Conservation (phyloP, 2,888 invertebrate species). For the Drosophila monieri region DNA sequence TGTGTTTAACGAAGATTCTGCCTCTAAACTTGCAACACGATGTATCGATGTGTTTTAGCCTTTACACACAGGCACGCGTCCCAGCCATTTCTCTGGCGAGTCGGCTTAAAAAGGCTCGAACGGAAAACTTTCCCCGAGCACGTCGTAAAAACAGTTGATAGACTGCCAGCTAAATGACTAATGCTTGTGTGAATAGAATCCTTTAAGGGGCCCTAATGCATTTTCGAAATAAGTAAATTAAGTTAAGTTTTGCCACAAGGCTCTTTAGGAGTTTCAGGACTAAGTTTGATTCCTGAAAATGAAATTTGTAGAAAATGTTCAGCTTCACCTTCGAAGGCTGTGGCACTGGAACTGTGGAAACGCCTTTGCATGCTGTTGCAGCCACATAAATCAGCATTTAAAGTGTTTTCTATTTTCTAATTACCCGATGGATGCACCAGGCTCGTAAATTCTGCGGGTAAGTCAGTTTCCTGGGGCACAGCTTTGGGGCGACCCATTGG, state of each 20-base stretch:
- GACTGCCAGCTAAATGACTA: conserved; percentile 30
- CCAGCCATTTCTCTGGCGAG: conserved; percentile 6
- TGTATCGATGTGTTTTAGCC: not conserved
- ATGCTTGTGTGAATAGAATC: conserved; percentile 7
- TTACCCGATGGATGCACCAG: conserved; percentile 64
- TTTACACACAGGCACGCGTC: conserved; percentile 5
- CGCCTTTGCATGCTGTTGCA: conserved; percentile 14
- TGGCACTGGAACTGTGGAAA: not conserved
- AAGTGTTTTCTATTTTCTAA: conserved; percentile 63
- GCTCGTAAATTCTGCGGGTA: conserved; percentile 61
- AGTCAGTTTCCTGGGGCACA: conserved; percentile 29
- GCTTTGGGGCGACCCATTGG: conserved; percentile 37
- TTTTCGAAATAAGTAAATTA: not conserved
- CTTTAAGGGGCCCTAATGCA: not conserved
- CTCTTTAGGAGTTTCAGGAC: not conserved
- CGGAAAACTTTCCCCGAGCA: conserved; percentile 2
- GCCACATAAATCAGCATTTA: conserved; percentile 64
- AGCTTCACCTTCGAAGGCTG: not conserved
- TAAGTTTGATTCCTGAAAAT: not conserved
- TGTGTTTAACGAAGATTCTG: conserved; percentile 6
- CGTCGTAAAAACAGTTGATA: conserved; percentile 40
- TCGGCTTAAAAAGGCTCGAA: conserved; percentile 1
- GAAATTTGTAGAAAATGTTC: not conserved
- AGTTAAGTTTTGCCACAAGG: not conserved
- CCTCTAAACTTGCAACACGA: conserved; percentile 10